Conservation (phyloP, 2,888 invertebrate genomes). For the Amiota mariae region DNA sequence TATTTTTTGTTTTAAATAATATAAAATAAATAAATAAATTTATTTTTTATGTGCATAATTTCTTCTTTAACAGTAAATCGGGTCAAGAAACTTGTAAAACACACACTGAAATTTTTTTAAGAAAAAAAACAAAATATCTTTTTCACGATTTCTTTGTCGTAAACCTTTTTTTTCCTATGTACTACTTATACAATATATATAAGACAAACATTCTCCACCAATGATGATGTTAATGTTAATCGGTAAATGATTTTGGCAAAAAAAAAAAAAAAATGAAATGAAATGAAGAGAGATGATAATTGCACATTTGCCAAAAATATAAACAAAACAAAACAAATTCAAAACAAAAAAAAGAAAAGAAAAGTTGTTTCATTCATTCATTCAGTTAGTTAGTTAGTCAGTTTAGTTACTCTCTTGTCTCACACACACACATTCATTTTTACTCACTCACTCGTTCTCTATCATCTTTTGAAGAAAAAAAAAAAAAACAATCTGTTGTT, state of each 20-base stretch:
- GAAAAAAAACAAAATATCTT: neutral
- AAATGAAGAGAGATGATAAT: neutral
- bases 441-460: too few species aligned
- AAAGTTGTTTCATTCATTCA: too few species aligned
- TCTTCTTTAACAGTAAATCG: neutral
- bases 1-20: neutral
- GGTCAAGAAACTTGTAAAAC: constrained; percentile 20
- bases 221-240: neutral
- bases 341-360: too few species aligned
- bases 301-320: constrained; percentile 7
- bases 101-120: neutral
- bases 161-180: neutral
- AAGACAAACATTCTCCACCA: neutral
- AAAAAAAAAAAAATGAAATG: neutral
- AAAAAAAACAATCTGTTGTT: too few species aligned
- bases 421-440: too few species aligned
- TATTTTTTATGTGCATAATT: neutral
- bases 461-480: too few species aligned
- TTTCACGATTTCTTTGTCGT: neutral
- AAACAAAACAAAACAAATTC: constrained; percentile 1
- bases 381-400: neutral
- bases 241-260: neutral
- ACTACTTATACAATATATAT: too few species aligned
- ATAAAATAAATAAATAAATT: neutral
- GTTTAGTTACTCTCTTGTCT: neutral